Evolutionary conservation across 2,113 vertebrate species (phyloP).

Genomic region (Canis aureus): DNA sequence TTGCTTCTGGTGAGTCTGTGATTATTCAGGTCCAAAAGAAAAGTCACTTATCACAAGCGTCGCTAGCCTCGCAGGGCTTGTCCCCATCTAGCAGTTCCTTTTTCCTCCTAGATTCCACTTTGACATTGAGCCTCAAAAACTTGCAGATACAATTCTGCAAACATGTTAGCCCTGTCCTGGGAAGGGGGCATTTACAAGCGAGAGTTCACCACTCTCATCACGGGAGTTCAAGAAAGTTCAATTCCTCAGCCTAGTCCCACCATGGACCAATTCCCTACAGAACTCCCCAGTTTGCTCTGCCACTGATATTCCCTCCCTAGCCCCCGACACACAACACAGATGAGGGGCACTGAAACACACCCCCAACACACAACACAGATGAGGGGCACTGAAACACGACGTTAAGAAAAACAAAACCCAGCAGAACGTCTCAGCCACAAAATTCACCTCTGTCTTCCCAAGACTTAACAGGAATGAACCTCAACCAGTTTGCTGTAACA

Average conservation of each 20-base stretch:
- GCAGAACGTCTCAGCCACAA: neutral
- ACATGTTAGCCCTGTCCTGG: too few relatives aligned
- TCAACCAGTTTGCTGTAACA: neutral
- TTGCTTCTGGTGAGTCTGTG: neutral
- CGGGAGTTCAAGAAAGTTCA: neutral
- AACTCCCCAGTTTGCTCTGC: neutral
- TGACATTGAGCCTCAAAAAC: neutral
- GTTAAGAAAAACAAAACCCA: neutral
- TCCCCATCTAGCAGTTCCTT: neutral
- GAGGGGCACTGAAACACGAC: too few relatives aligned
- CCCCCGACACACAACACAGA: neutral
- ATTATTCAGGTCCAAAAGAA: neutral
- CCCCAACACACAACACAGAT: neutral
- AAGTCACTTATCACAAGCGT: neutral
- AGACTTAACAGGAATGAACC: neutral
- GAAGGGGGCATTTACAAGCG: neutral
- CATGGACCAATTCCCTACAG: neutral
- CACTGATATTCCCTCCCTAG: rapidly evolving
- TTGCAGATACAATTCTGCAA: neutral
- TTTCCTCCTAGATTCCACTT: neutral
- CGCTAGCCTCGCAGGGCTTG: neutral
- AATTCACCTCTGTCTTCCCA: neutral
- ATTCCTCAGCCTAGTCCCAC: neutral
- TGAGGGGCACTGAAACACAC: too few relatives aligned
- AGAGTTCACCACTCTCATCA: neutral